These are phyloP conservation scores for Dendrolimus punctatus DNA, from an alignment of 1,140 invertebrate species.

Conservation along the genomic window DNA sequence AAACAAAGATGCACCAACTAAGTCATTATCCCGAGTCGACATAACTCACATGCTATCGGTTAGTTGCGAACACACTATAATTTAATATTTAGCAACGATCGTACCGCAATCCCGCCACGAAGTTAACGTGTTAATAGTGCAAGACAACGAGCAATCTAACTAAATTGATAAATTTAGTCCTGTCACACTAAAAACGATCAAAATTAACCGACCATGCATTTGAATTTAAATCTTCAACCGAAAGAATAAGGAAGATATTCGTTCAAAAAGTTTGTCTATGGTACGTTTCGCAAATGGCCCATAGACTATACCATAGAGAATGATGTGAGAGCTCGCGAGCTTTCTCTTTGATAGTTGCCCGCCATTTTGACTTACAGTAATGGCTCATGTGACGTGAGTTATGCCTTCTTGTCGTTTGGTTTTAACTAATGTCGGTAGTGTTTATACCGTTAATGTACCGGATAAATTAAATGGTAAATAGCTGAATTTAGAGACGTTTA, in stretches of 20 bases:
- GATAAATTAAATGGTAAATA: slow-evolving; percentile 44
- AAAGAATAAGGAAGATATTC: not conserved
- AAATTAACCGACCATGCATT: slow-evolving; percentile 9
- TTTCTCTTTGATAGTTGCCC: slow-evolving; percentile 68
- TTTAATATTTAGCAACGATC: slow-evolving; percentile 51
- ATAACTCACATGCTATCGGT: slow-evolving; percentile 18
- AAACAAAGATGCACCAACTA: slow-evolving; percentile 2
- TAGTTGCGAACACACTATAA: slow-evolving; percentile 33
- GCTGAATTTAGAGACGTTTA: not conserved
- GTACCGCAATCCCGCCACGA: slow-evolving; percentile 31
- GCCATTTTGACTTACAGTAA: slow-evolving; percentile 70
- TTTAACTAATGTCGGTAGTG: slow-evolving; percentile 62
- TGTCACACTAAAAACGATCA: slow-evolving; percentile 40
- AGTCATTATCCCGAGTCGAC: slow-evolving; percentile 15
- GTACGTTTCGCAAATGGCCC: slow-evolving; percentile 38
- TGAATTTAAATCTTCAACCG: not conserved
- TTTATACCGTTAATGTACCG: slow-evolving; percentile 41
- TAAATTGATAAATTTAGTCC: slow-evolving; percentile 65
- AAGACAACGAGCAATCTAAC: slow-evolving; percentile 52
- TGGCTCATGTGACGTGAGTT: slow-evolving; percentile 60
- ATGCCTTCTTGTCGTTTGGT: slow-evolving; percentile 54
- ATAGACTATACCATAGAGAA: slow-evolving; percentile 61
- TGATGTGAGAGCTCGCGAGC: slow-evolving; percentile 64
- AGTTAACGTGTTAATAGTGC: slow-evolving; percentile 58
- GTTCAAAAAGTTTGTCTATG: slow-evolving; percentile 13